Base-by-base conservation (phyloP, 2,113 vertebrate species). In the Platysternon megacephalum region DNA sequence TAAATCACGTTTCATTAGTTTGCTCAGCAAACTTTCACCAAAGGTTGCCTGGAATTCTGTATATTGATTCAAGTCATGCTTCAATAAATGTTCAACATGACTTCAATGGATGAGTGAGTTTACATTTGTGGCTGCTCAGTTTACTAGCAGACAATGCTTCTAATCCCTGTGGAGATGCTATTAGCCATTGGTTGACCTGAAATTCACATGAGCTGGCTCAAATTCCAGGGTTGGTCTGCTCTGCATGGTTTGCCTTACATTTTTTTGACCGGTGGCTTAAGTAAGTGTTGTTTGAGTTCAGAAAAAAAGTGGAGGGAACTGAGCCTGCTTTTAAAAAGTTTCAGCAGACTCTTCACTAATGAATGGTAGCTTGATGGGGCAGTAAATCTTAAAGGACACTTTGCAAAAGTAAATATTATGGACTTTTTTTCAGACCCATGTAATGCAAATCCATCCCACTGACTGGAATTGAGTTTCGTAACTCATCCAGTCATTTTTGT, bases 21-120 rank as follows among this genome's bases (percentile, higher is more conserved):
- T 89, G 89, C 89, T 28, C 46, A 90, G 84, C 84, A 93, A 87
- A 88, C 89, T 92, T 85, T 86, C 78, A 52, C 74, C 87, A 91
- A 58, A 84, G 93, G 93, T 94, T 97, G 85, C 91, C 91, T 97
- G 96, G 88, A 93, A 96, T 97, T 97, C 96, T 98, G 4, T 65
- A 91, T 98, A 98, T 98, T 98, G 98, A 98, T 98, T 98, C 85
- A 80, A 97, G 96, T 97, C 97, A 96, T 32, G 79, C 97, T 98
- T 98, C 95, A 95, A 95, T 95, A 96, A 97, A 96, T 96, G 97
- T 98, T 98, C 98, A 98, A 95, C 95, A 94, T 88, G 93, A 96
- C 97, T 98, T 96, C 97, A 96, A 95, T 98, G 98, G 98, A 94
- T 97, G 96, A 97, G n/a, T 97, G 98, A 97, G 96, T 98, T 98